A percentile compares a stretch with the other conserved stretches of the same genome.
Evolutionary conservation across 2,888 invertebrate species (phyloP).

Genomic region (Venusia cambrica): DNA sequence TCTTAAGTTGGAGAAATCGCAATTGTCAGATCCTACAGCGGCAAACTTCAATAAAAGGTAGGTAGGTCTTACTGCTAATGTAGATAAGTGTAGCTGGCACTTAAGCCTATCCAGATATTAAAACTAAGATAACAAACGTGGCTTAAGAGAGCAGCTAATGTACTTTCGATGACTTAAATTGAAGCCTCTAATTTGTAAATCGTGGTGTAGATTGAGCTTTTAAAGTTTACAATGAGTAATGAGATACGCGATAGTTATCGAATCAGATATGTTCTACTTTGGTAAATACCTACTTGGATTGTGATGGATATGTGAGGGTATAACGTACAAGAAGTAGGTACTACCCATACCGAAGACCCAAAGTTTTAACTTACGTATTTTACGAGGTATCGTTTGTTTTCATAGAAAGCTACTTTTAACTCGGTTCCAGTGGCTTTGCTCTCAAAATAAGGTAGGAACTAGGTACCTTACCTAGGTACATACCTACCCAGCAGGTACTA

Average conservation of each 20-base stretch:
- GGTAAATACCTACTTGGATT: conserved; percentile 21
- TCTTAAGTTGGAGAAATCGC: too few species aligned
- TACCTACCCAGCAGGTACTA: too few species aligned
- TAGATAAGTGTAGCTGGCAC: not conserved
- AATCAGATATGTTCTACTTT: conserved; percentile 41
- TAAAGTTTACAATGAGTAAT: conserved; percentile 61
- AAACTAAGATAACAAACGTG: conserved; percentile 4
- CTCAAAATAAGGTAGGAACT: too few species aligned
- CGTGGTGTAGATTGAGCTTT: conserved; percentile 58
- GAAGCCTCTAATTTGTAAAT: conserved; percentile 24
- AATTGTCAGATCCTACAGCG: too few species aligned
- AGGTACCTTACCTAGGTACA: too few species aligned
- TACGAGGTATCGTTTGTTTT: too few species aligned
- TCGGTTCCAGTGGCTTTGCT: conserved; percentile 12
- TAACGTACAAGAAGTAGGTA: too few species aligned
- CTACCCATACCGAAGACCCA: too few species aligned
- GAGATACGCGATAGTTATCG: conserved; percentile 44
- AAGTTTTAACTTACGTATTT: too few species aligned
- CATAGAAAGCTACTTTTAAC: conserved; percentile 7
- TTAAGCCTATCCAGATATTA: conserved; percentile 7
- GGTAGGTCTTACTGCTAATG: too few species aligned
- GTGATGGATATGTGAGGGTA: too few species aligned
- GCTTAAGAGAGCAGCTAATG: conserved; percentile 1
- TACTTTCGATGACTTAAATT: conserved; percentile 18
- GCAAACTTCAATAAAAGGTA: too few species aligned